Base-by-base conservation (phyloP, 2,888 invertebrate species). In the Nipponacmea schrenckii region DNA sequence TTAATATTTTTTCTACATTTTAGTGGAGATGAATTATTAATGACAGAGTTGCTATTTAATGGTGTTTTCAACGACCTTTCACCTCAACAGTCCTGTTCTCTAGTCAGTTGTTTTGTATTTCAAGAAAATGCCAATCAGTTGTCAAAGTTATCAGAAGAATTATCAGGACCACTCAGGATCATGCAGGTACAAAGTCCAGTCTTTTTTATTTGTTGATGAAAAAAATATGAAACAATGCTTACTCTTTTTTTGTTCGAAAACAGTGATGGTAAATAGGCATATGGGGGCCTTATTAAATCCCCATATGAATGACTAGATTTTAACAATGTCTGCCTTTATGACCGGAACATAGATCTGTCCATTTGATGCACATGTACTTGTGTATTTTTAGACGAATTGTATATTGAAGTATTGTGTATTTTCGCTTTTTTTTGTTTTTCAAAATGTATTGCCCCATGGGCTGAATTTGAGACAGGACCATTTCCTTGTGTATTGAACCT, bases 21-120 rank as follows among this genome's bases (percentile, higher is more conserved):
- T 79, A 91, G 91, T 87, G 92, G 96, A 0, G 99, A 99, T 90
- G 99, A 99, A 90, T 90, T 99, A 24, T 91, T 99, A 7, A 92
- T 99, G 84, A 99, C 99, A 0, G 99, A 99, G 91, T 93, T 99
- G 94, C 94, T 99, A 72, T 98, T 99, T 90, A 97, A 97, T 90
- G 98, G 98, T 56, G 93, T 96, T 27, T 99, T 99, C 90, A 97
- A 95, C 88, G 91, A 93, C 44, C 90, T 99, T 76, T 92, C 92
- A 1, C 85, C 88, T 2, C 87, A 89, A 56, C 96, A 98, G 89
- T 93, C 78, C 26, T 81, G 84, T 77, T 85, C 93, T 93, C 56
- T 89, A 12, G 80, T 89, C 70, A 88, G 87, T 79, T 89, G 89
- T 78, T 89, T 90, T 81, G 91, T 91, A 15, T 91, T 91, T 82